Conservation (phyloP, 2,797 vertebrate genomes). For the Botia kubotai region DNA sequence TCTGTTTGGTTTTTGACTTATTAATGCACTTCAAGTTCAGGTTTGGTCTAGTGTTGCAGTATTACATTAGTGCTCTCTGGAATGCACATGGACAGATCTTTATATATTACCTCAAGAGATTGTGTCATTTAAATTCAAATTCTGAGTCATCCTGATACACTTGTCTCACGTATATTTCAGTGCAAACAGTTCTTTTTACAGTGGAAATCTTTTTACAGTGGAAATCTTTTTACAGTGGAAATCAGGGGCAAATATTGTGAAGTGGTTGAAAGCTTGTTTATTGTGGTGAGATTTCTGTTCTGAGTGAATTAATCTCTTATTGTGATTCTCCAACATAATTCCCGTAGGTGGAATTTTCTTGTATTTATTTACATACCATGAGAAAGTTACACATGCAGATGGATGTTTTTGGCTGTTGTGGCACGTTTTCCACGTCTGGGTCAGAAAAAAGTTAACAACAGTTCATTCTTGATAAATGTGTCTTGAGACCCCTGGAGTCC, state of each 20-base stretch:
- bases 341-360: not conserved
- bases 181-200: not conserved
- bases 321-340: not conserved
- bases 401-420: too few relatives aligned
- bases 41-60: constrained; percentile 44
- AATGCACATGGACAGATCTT: constrained; percentile 7
- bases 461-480: too few relatives aligned
- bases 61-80: constrained; percentile 20
- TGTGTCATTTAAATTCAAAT: not conserved
- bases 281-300: not conserved
- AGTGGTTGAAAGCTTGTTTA: not conserved
- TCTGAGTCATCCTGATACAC: constrained; percentile 17
- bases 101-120: constrained; percentile 18
- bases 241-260: too few relatives aligned
- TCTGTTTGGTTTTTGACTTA: constrained; percentile 52
- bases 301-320: not conserved
- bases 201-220: not conserved
- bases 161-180: constrained; percentile 25
- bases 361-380: too few relatives aligned
- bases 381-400: too few relatives aligned
- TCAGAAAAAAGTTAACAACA: too few relatives aligned
- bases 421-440: too few relatives aligned
- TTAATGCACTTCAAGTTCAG: constrained; percentile 44
- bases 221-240: too few relatives aligned
- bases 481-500: too few relatives aligned